Conservation (phyloP, 2,888 invertebrate species). For the Thymelicus sylvestris region DNA sequence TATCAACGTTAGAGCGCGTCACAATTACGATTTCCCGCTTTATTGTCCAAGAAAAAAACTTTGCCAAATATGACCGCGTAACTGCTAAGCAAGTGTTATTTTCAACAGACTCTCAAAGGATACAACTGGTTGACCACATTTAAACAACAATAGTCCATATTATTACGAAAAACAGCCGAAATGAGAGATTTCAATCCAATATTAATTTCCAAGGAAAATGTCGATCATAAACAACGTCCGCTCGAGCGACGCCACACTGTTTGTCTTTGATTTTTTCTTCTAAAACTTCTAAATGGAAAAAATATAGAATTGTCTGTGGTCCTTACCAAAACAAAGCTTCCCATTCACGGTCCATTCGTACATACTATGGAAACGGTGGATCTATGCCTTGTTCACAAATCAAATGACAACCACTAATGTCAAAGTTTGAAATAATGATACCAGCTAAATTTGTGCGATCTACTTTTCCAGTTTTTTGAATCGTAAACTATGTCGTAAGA, state of each 20-base stretch:
- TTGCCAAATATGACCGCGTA: conserved; percentile 38
- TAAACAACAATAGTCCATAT: neutral
- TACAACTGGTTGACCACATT: conserved; percentile 8
- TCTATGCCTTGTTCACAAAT: no score
- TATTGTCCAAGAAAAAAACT: conserved; percentile 62
- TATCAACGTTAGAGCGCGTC: conserved; percentile 75
- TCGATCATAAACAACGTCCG: conserved; percentile 79
- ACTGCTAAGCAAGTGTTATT: neutral
- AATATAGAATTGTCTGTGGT: conserved; percentile 14
- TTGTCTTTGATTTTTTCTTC: conserved; percentile 54
- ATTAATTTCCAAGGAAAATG: conserved; percentile 72
- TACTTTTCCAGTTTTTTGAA: no score
- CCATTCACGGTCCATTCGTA: neutral
- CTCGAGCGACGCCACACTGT: conserved; percentile 69
- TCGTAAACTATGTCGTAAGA: no score
- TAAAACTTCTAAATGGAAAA: neutral
- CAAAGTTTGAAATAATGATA: no score
- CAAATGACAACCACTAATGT: no score
- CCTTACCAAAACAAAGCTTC: neutral
- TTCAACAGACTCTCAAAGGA: neutral
- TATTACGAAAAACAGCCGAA: conserved; percentile 37
- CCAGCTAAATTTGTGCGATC: no score
- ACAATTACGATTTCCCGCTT: conserved; percentile 81
- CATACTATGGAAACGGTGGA: no score
- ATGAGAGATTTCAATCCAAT: conserved; percentile 59